Conservation (phyloP, 2,113 vertebrate genomes). For the Prunella himalayana region DNA sequence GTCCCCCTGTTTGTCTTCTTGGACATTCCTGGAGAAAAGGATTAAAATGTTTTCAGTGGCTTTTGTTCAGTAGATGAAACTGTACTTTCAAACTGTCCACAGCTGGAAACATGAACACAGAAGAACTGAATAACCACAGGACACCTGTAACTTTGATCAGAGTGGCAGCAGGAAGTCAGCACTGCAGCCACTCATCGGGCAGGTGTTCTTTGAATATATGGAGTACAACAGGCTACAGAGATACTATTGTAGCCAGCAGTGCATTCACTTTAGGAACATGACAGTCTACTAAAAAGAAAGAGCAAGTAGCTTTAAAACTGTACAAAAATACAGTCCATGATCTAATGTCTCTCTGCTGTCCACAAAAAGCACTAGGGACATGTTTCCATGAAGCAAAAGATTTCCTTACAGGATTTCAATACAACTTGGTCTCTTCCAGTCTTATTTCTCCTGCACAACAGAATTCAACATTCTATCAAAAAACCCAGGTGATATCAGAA, state of each 20-base stretch:
- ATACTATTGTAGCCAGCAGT: background rate
- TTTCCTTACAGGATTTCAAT: background rate
- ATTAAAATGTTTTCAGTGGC: background rate
- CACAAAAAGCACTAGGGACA: background rate
- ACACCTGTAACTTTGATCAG: background rate
- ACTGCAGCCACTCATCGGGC: background rate
- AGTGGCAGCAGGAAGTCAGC: background rate
- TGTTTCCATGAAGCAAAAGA: background rate
- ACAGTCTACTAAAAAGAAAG: background rate
- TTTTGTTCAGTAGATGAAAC: background rate
- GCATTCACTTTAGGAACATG: background rate
- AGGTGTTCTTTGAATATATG: background rate
- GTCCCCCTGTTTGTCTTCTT: constrained; percentile 96
- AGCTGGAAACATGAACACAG: background rate
- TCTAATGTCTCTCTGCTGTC: background rate
- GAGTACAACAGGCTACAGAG: background rate
- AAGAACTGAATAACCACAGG: background rate
- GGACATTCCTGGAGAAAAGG: constrained; percentile 81
- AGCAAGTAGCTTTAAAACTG: background rate
- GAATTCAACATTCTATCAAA: background rate
- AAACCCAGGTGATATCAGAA: background rate
- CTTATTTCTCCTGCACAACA: background rate
- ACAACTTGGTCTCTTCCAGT: background rate
- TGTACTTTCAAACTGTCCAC: background rate
- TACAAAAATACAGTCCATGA: background rate